Conservation (phyloP, 2,113 vertebrate genomes). For the Himantopus leucocephalus region DNA sequence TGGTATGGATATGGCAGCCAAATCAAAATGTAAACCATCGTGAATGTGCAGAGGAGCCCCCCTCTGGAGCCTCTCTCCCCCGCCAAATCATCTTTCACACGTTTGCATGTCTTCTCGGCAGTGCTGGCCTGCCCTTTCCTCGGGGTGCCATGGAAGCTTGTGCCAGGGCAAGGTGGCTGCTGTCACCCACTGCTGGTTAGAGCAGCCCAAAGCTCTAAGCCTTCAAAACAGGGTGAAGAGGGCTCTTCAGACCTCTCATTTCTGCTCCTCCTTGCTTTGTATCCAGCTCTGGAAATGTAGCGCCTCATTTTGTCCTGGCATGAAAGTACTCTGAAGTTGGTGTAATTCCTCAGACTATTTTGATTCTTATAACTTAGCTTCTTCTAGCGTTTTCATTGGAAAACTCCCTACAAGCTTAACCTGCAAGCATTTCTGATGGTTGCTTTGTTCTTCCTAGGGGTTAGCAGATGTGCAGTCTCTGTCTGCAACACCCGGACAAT, state of each 20-base stretch:
- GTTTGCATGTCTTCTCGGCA: accelerated
- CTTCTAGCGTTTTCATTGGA: neutral
- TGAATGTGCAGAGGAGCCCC: neutral
- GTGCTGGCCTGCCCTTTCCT: neutral
- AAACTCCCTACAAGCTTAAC: neutral
- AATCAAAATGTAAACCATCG: neutral
- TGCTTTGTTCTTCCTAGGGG: neutral
- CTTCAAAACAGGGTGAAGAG: neutral
- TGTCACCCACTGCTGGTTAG: neutral
- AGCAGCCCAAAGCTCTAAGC: neutral
- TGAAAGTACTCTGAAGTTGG: neutral
- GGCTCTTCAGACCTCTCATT: neutral
- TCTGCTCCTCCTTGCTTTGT: neutral
- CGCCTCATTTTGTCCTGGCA: neutral
- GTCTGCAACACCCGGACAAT: neutral
- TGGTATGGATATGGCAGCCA: neutral
- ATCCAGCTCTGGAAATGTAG: neutral
- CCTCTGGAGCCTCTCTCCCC: too few relatives aligned
- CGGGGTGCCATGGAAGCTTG: neutral
- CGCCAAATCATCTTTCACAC: neutral
- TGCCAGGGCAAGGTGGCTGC: neutral
- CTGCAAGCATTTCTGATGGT: neutral
- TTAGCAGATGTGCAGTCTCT: neutral
- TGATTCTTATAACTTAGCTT: neutral
- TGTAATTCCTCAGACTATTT: neutral